Base-by-base conservation (phyloP, 2,797 vertebrate species). In the Craterocephalus amniculus region DNA sequence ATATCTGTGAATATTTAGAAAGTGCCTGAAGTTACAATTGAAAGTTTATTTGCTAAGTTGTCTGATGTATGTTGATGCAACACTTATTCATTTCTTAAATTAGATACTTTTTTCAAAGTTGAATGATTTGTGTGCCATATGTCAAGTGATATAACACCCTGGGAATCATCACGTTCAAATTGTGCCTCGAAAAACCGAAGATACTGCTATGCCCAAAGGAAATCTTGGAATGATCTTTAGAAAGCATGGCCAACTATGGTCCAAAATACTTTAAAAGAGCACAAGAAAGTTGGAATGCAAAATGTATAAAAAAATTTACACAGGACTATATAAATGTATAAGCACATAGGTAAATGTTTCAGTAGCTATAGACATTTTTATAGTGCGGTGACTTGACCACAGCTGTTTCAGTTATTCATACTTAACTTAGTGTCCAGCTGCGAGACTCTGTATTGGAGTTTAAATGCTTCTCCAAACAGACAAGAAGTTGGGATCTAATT, bases 351-450 rank as follows among this genome's bases (percentile, higher is more conserved):
- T n/a, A n/a, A n/a, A n/a, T n/a, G n/a, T n/a, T n/a, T n/a, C 29
- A 29, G 29, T 29, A 29, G 29, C 29, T 29, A 29, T 5, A 29
- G 29, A 29, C 29, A 29, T 29, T n/a, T n/a, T n/a, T 29, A 29
- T 29, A 2, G 29, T 74, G 59, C 59, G 67, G n/a, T 59, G 63
- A 65, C 40, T 58, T 13, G 16, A 32, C 63, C 60, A 63, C 80
- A 87, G 80, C 77, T 81, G 76, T 76, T 87, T 83, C 48, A 77
- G 83, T 86, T 73, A 81, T 80, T 79, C 69, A 52, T 72, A 63
- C 51, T 79, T 74, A 67, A 68, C 67, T 83, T 80, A 31, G 68
- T 78, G 56, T 77, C 64, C 81, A 83, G 85, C 83, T 88, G 85
- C 72, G 76, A 14, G 11, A 29, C 49, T 74, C 43, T 59, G 12